Evolutionary conservation across 2,888 invertebrate genomes (phyloP).

Genomic region (Latheticus oryzae): DNA sequence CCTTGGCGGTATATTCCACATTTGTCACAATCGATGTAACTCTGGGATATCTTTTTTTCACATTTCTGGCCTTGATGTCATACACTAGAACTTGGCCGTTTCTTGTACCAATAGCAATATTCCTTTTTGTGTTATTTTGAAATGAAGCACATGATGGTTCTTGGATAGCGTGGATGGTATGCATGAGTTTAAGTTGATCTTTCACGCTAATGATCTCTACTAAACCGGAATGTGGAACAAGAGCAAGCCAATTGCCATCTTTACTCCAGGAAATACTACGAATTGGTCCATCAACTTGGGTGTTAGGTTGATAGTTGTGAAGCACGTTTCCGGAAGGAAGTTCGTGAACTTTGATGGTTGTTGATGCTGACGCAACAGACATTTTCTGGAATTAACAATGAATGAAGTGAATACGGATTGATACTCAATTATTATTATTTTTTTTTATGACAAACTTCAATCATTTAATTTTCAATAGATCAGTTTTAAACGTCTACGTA

Average conservation of each 20-base stretch:
- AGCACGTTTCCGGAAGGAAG: conserved; percentile 69
- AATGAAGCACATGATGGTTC: conserved; percentile 62
- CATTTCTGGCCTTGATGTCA: conserved; percentile 59
- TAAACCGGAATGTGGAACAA: conserved; percentile 59
- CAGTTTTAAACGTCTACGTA: no score
- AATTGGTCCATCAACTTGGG: conserved; percentile 54
- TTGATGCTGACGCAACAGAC: conserved; percentile 71
- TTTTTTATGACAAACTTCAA: no score
- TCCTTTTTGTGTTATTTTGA: conserved; percentile 59
- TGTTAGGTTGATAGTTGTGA: conserved; percentile 65
- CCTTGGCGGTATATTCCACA: conserved; percentile 59
- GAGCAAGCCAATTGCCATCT: conserved; percentile 62
- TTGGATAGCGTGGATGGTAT: conserved; percentile 57
- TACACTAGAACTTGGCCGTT: conserved; percentile 60
- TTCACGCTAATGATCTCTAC: conserved; percentile 61
- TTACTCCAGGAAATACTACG: conserved; percentile 62
- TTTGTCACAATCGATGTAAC: conserved; percentile 54
- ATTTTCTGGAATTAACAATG: conserved; percentile 57
- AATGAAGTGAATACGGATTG: no score
- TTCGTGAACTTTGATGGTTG: conserved; percentile 69
- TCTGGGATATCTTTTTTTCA: conserved; percentile 58
- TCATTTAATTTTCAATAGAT: no score
- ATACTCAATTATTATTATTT: no score
- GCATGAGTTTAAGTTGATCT: conserved; percentile 57
- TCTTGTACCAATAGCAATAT: conserved; percentile 58